Evolutionary conservation across 1,140 invertebrate species (phyloP).

Genomic region (Lepeophtheirus salmonis): DNA sequence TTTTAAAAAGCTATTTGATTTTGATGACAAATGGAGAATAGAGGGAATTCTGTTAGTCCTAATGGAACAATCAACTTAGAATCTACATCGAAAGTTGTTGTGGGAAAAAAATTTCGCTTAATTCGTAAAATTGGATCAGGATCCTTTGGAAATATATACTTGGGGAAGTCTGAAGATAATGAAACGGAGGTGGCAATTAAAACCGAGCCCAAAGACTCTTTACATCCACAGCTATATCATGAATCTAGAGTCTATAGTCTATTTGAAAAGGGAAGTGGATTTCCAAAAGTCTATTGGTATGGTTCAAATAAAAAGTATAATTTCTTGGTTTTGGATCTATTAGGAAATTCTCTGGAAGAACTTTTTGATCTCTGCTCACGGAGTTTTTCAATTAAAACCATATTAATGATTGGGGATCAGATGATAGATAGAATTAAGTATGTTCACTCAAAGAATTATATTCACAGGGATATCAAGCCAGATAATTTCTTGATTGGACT

Average conservation of each 20-base stretch:
- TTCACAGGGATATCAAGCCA: conserved; percentile 29
- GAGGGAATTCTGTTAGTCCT: not conserved
- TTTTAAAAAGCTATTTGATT: too few species aligned
- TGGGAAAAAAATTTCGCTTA: conserved; percentile 78
- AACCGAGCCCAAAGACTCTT: conserved; percentile 38
- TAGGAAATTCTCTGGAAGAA: conserved; percentile 42
- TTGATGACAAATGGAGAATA: not conserved
- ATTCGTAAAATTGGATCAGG: conserved; percentile 89
- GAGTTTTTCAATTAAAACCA: conserved; percentile 44
- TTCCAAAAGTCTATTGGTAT: conserved; percentile 42
- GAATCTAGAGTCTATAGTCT: conserved; percentile 40
- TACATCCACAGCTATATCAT: conserved; percentile 43
- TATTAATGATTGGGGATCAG: conserved; percentile 43
- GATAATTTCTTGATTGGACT: conserved; percentile 36
- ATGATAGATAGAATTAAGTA: conserved; percentile 41
- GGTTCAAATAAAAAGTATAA: conserved; percentile 41
- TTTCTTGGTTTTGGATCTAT: conserved; percentile 41
- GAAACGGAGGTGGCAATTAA: conserved; percentile 46
- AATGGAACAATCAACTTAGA: not conserved
- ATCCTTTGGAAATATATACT: conserved; percentile 96
- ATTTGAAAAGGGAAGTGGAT: conserved; percentile 40
- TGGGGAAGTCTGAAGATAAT: conserved; percentile 31
- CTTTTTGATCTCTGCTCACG: conserved; percentile 43
- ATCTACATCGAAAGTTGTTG: conserved; percentile 42
- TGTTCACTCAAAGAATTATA: conserved; percentile 44